Percentiles rank a stretch among this genome's conserved stretches.
These are phyloP conservation scores for Dimorphilus gyrociliatus DNA, from an alignment of 2,888 invertebrate species.

Conservation along the genomic window DNA sequence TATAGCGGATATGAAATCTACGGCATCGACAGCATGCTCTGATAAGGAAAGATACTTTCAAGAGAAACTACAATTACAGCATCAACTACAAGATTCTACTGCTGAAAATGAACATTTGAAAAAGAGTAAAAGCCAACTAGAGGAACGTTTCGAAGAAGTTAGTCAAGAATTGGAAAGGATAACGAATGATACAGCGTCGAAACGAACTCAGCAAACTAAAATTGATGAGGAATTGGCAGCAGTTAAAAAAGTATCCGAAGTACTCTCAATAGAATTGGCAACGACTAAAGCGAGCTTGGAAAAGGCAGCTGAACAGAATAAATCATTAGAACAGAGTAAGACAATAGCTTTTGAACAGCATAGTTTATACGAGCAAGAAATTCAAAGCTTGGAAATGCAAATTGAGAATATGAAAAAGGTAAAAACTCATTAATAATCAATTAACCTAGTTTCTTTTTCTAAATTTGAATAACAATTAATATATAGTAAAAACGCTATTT, in stretches of 20 bases:
- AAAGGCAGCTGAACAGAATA: conserved; percentile 21
- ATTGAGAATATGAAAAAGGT: conserved; percentile 21
- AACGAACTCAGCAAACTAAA: conserved; percentile 7
- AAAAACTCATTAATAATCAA: neutral
- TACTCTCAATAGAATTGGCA: conserved; percentile 21
- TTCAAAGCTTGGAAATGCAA: conserved; percentile 18
- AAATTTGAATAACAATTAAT: neutral
- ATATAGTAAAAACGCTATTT: too few relatives aligned
- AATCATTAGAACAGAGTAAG: conserved; percentile 20
- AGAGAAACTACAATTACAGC: conserved; percentile 22
- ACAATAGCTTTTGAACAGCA: conserved; percentile 21
- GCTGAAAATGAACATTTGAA: conserved; percentile 21
- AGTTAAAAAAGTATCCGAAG: conserved; percentile 21
- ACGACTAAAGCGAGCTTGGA: conserved; percentile 22
- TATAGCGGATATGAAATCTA: conserved; percentile 19
- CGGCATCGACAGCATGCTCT: conserved; percentile 14
- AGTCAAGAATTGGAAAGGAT: conserved; percentile 14
- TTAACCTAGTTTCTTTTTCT: neutral
- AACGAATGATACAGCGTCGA: conserved; percentile 12
- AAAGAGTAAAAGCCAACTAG: conserved; percentile 16
- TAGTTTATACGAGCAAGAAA: conserved; percentile 22
- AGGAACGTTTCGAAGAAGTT: conserved; percentile 20
- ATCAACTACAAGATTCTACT: conserved; percentile 19
- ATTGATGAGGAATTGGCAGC: conserved; percentile 19
- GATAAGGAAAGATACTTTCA: conserved; percentile 26